Base-by-base conservation (phyloP, 2,797 vertebrate species). In the Chromobotia macracanthus region DNA sequence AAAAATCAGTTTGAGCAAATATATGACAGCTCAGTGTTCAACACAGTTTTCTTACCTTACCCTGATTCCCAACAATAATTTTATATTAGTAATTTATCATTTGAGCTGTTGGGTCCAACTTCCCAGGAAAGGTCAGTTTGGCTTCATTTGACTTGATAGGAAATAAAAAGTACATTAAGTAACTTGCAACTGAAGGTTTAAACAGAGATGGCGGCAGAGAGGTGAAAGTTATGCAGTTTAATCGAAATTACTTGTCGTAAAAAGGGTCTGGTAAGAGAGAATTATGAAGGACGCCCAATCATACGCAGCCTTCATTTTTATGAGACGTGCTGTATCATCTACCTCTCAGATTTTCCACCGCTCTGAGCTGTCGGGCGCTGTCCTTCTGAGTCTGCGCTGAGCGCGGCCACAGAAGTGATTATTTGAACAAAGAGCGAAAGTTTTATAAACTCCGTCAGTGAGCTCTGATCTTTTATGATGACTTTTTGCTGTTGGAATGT, bases 311-410 rank as follows among this genome's bases (percentile, higher is more conserved):
- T 80, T 85, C 80, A 71, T 77, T 88, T 91, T 92, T 87, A 88
- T 72, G 70, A 68, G 55, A 71, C 21, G 65, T 82, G n/a, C 56
- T 87, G 75, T 84, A 31, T 31, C 31, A 31, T 63, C 41, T 38
- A 63, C 75, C 55, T 81, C 79, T 92, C 89, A 87, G 77, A 89
- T 86, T 93, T 93, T 92, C 91, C 92, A 86, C 73, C 77, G 55
- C 21, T 80, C 78, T 35, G 60, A 80, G 66, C 84, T 87, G 86
- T 90, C 85, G 80, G 84, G 82, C 75, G 35, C 35, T 38, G 35
- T 7, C 5, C 35, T 38, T 38, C 35, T 7, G 35, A 38, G 11
- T 84, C 69, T 63, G 58, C 48, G 3, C 72, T 74, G 55, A 78
- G 77, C 80, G 81, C 73, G 55, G 63, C 73, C 78, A 46, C 77